Base-by-base conservation (phyloP, 1,140 invertebrate genomes). In the Scylla paramamosain region DNA sequence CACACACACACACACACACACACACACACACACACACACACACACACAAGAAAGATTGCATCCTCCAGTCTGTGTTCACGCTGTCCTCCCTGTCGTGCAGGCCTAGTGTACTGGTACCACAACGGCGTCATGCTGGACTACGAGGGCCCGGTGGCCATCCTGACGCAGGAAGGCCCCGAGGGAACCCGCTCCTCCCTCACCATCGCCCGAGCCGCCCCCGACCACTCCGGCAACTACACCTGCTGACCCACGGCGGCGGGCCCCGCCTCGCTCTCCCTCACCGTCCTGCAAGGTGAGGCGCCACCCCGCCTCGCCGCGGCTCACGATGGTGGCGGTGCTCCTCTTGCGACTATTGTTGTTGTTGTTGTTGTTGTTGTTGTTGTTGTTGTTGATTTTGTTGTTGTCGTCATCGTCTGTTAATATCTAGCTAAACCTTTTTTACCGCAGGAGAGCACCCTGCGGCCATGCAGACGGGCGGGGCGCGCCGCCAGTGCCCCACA, bases 371-470 rank as follows among this genome's bases (percentile, higher is more conserved):
- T 77, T 20, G 52, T 20, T 59, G 52, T 59, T 59, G 52, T 20
- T 20, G 52, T 59, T 12, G 10, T 59, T 59, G 16, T 48, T 48
- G 6, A 48, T 14, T n/a, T 67, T 14, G 46, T 20, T 12, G 10
- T 59, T 12, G 52, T 20, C 52, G 52, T 59, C 16, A 59, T 12
- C 16, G 16, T 59, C 10, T 39, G 39, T 39, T 39, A 39, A 2
- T 6, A 39, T 39, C 1, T 39, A 39, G 0, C 10, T 20, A 59
- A 59, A 16, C 67, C n/a, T 25, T n/a, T 7, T 77, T 77, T n/a
- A n/a, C 67, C n/a, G 20, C 89, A 94, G 94, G 94, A 86, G 94
- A 94, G 77, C 94, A 94, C 28, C 94, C 94, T 12, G 94, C 94
- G 29, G 94, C 94, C 32, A 94, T 94, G 94, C 94, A 94, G 94